Conservation (phyloP, 2,888 invertebrate genomes). For the Diaprepes abbreviatus region DNA sequence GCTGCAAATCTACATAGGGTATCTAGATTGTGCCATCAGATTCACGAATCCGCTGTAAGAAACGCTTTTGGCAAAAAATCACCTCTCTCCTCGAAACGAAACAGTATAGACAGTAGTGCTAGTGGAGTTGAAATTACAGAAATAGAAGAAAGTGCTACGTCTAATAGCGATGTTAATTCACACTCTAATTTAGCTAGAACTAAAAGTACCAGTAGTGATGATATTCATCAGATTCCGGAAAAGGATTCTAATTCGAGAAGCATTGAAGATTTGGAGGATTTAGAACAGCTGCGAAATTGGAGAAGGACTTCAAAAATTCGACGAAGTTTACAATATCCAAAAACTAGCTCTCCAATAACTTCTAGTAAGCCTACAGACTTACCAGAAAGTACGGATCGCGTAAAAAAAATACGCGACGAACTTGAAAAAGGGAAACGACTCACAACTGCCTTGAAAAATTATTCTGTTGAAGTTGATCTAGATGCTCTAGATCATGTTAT, state of each 20-base stretch:
- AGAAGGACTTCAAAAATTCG: conserved; percentile 75
- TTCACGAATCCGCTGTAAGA: conserved; percentile 67
- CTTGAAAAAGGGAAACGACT: conserved; percentile 71
- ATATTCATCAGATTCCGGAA: conserved; percentile 62
- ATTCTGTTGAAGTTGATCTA: conserved; percentile 70
- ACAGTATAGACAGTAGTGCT: conserved; percentile 58
- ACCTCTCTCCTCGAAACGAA: conserved; percentile 52
- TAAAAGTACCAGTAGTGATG: conserved; percentile 70
- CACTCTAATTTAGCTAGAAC: conserved; percentile 60
- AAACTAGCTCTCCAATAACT: conserved; percentile 59
- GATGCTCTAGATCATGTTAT: conserved; percentile 71
- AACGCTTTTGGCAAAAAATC: conserved; percentile 60
- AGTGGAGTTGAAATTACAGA: conserved; percentile 60
- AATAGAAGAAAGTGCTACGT: conserved; percentile 54
- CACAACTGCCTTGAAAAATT: conserved; percentile 70
- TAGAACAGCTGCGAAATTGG: conserved; percentile 72
- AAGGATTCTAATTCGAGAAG: conserved; percentile 59
- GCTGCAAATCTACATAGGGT: conserved; percentile 65
- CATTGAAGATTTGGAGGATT: conserved; percentile 62
- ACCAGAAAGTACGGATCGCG: conserved; percentile 70
- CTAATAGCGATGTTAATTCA: conserved; percentile 39
- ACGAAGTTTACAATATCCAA: conserved; percentile 78
- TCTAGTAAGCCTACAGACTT: conserved; percentile 57
- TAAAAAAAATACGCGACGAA: conserved; percentile 71
- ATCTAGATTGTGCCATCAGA: conserved; percentile 68